Evolutionary conservation across 2,888 invertebrate genomes (phyloP), one percentile per base, ranked within the genome.

Genomic region (Mythimna ferrago): DNA sequence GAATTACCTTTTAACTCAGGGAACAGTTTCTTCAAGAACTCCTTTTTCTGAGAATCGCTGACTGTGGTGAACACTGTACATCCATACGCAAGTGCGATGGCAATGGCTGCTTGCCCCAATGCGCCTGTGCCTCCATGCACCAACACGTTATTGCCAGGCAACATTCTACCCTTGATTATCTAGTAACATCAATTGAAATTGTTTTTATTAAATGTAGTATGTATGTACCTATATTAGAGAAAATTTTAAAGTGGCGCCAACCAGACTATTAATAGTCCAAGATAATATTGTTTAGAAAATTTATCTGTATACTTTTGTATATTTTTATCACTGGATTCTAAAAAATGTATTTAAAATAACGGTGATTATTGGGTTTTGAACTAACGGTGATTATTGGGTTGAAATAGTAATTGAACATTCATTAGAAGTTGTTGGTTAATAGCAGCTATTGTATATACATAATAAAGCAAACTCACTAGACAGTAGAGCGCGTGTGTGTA

Each of bases 401-500:
- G 21, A 21, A 58, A 14, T 9, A 32, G 35, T 0, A 11, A 41
- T 41, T 11, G 9, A 41, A 48, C 1, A 11, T 48, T 10, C 5
- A 35, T 35, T 35, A 16, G 48, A 5, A 10, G 11, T 41, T 41
- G 9, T 41, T 10, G 2, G 41, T 10, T 41, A 41, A 41, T 10
- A 41, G 41, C n/a, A n/a, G n/a, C n/a, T 41, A 41, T 9, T 2
- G 6, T 10, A 41, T 41, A 10, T 10, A 41, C 41, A 41, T 41
- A 41, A 10, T 9, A 0, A 10, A 41, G 10, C 9, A 19, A 16
- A 64, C 89, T 89, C 74, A 94, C 93, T 21, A 94, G 86, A 64
- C 90, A 91, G 76, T 94, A 94, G 65, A 91, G 95, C 0, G 96
- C 97, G 0, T 97, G 96, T 38, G 94, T 93, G 86, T 98, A 98